phyloP scores from a whole-genome alignment of 2,113 vertebrate genomes.

The Platichthys stellatus region DNA sequence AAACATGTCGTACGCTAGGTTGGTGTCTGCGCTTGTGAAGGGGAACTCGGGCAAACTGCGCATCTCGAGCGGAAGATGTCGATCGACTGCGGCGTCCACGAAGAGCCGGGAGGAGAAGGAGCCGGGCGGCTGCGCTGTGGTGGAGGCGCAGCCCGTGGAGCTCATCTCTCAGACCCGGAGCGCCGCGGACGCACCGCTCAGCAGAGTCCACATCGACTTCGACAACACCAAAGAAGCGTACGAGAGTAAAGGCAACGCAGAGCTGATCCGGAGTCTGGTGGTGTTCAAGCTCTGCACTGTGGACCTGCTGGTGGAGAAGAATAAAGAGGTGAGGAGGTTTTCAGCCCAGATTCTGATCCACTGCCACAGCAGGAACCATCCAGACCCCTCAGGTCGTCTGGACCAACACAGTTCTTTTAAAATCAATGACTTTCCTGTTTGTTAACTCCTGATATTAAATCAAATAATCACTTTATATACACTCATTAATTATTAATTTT shows the following conservation, averaged over 20 bases:
- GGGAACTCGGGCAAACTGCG: slow-evolving; percentile 20
- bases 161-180: slow-evolving; percentile 51
- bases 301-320: slow-evolving; percentile 80
- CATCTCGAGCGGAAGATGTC: slow-evolving; percentile 42
- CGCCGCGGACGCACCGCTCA: neutral
- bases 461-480: no score
- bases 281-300: slow-evolving; percentile 81
- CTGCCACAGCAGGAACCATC: no score
- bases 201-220: slow-evolving; percentile 73
- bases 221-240: slow-evolving; percentile 83
- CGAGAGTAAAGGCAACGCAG: slow-evolving; percentile 82
- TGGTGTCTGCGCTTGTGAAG: slow-evolving; percentile 30
- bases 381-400: no score
- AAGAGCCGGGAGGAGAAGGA: slow-evolving; percentile 50
- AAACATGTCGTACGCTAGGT: slow-evolving; percentile 73
- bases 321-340: slow-evolving; percentile 78
- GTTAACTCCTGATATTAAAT: no score
- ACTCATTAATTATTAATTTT: no score
- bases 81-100: slow-evolving; percentile 62
- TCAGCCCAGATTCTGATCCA: neutral
- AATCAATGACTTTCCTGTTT: no score
- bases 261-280: slow-evolving; percentile 82
- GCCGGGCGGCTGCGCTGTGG: slow-evolving; percentile 33
- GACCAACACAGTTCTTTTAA: no score
- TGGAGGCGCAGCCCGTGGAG: slow-evolving; percentile 60